Conservation (phyloP, 1,140 invertebrate species). For the Brachionus paranguensis region DNA sequence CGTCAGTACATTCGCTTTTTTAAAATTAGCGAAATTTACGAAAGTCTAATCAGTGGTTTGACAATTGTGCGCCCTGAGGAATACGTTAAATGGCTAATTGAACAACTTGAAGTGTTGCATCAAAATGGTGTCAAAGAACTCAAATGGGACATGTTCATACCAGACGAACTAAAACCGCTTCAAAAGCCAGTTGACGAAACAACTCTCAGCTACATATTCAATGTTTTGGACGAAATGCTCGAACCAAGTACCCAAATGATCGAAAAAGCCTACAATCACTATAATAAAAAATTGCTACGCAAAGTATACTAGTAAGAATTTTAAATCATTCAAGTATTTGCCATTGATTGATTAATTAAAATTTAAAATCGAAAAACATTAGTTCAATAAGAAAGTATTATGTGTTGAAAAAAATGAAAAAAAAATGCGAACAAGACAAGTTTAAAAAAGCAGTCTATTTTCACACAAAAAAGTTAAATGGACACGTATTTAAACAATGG, state of each 20-base stretch:
- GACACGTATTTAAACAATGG: conserved; percentile 46
- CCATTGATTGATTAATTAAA: neutral
- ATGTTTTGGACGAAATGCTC: conserved; percentile 29
- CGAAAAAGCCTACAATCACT: conserved; percentile 48
- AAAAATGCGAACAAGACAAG: conserved; percentile 43
- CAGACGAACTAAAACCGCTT: conserved; percentile 47
- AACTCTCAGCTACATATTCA: conserved; percentile 30
- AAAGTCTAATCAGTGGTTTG: conserved; percentile 33
- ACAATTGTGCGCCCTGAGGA: conserved; percentile 21
- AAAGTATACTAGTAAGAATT: conserved; percentile 48
- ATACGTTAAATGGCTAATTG: conserved; percentile 17
- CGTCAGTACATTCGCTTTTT: conserved; percentile 34
- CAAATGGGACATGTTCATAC: conserved; percentile 50
- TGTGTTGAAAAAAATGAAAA: conserved; percentile 44
- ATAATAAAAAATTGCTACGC: conserved; percentile 48
- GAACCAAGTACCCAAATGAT: conserved; percentile 50
- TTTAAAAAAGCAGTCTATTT: conserved; percentile 45
- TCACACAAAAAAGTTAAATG: conserved; percentile 44
- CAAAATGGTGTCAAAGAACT: neutral
- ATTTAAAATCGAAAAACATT: neutral
- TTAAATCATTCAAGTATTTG: neutral
- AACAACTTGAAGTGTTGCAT: conserved; percentile 23
- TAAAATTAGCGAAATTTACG: conserved; percentile 36
- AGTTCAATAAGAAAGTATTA: conserved; percentile 50
- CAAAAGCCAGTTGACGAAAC: conserved; percentile 38